Evolutionary conservation across 1,140 invertebrate species (phyloP), one percentile per base, ranked within the genome.

Genomic region (Oreohelix idahoensis): DNA sequence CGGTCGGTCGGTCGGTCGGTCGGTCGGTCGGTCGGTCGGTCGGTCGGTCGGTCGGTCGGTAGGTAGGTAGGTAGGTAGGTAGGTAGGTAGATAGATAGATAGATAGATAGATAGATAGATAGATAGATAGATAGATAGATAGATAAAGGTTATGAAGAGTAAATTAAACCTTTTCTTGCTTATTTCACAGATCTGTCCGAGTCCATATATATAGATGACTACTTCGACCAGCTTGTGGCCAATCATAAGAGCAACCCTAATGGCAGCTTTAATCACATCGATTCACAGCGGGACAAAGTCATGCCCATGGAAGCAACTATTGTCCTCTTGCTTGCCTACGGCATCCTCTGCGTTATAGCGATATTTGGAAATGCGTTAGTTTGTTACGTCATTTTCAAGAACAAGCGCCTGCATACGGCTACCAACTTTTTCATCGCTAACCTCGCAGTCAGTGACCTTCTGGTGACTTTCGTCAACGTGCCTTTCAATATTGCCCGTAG

Each of bases 341-440:
- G 89, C 58, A 45, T 92, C 17, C 87, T 94, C 1, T 87, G 93
- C 49, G 63, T 92, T 0, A 89, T 92, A 17, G 88, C 89, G 0
- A 80, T 94, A 11, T 92, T 94, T 89, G 98, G 98, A 0, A 99
- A 99, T 91, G 95, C 95, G 0, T 93, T 99, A 5, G 98, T 99
- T 0, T 90, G 90, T 80, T 91, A 96, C 92, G 97, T 98, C 0
- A 97, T 99, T 0, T 94, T 96, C 0, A 94, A 96, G 35, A 98
- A 98, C 91, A 95, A 95, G 51, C 95, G 96, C 45, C 98, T 99
- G 97, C 97, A 98, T 90, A 98, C 98, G 0, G 98, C 99, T 0
- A 99, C 98, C 32, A 99, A 99, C 93, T 95, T 98, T 69, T 99
- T 99, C 93, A 99, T 99, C 87, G 96, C 97, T 29, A 99, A 99